Conservation (phyloP, 2,113 vertebrate species). For the Channa argus region DNA sequence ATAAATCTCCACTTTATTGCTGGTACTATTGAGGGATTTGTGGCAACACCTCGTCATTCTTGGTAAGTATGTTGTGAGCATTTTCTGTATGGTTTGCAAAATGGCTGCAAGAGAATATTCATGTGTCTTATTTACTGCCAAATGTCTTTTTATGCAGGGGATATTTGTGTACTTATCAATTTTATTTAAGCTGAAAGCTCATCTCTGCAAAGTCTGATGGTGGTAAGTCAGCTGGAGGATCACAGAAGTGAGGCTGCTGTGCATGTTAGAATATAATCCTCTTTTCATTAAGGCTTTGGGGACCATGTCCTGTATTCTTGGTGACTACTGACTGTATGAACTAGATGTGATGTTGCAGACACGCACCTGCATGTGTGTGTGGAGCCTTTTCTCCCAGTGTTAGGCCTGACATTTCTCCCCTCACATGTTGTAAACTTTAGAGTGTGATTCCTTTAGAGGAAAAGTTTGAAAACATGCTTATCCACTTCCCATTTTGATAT, state of each 20-base stretch:
- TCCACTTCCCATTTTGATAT: background rate
- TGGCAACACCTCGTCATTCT: constrained; percentile 72
- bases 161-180: constrained; percentile 78
- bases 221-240: constrained; percentile 43
- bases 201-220: constrained; percentile 39
- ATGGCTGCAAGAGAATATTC: constrained; percentile 67
- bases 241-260: constrained; percentile 19
- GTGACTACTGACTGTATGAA: constrained; percentile 15
- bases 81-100: constrained; percentile 71
- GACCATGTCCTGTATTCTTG: constrained; percentile 17
- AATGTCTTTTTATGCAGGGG: constrained; percentile 62
- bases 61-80: constrained; percentile 75
- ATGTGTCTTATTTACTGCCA: constrained; percentile 71
- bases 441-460: no score
- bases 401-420: background rate
- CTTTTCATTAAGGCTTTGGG: constrained; percentile 15
- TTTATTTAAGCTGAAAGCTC: constrained; percentile 60
- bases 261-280: constrained; percentile 33
- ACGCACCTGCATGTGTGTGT: background rate
- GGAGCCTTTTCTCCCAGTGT: background rate
- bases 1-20: constrained; percentile 86
- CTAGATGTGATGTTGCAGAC: background rate
- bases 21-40: constrained; percentile 70
- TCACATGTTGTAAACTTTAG: no score
- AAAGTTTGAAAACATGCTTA: background rate